Conservation (phyloP, 2,888 invertebrate genomes). For the Scaptomyza cyrtandrae region DNA sequence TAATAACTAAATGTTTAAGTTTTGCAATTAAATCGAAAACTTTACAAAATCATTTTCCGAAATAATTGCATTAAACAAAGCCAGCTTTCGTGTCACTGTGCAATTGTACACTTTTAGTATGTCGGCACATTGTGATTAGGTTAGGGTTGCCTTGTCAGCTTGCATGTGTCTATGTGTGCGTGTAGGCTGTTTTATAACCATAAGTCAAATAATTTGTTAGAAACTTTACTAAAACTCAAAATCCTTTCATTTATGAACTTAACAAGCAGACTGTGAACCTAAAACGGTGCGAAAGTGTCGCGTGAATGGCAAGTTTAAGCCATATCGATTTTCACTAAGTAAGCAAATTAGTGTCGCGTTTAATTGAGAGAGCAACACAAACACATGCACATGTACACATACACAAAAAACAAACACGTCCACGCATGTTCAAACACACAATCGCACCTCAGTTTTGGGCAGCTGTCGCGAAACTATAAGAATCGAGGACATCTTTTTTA, state of each 20-base stretch:
- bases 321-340: slow-evolving; percentile 74
- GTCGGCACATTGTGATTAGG: slow-evolving; percentile 69
- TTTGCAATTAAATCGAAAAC: neutral
- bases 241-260: slow-evolving; percentile 1
- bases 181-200: slow-evolving; percentile 40
- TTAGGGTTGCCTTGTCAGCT: slow-evolving; percentile 64
- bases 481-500: slow-evolving; percentile 41
- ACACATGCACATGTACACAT: slow-evolving; percentile 15
- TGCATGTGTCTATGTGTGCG: slow-evolving; percentile 25
- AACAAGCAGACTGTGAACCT: neutral
- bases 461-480: slow-evolving; percentile 28
- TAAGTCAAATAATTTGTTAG: slow-evolving; percentile 22
- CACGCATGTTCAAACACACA: slow-evolving; percentile 11
- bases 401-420: slow-evolving; percentile 16
- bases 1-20: neutral
- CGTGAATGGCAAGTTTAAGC: slow-evolving; percentile 31
- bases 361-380: slow-evolving; percentile 60
- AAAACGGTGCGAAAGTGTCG: slow-evolving; percentile 17
- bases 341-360: slow-evolving; percentile 58
- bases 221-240: slow-evolving; percentile 2
- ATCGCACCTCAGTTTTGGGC: slow-evolving; percentile 40
- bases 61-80: neutral
- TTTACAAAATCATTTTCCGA: no score
- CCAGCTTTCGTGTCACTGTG: slow-evolving; percentile 31
- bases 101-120: slow-evolving; percentile 35